Evolutionary conservation across 2,888 invertebrate species (phyloP), one percentile per base, ranked within the genome.

Genomic region (Yponomeuta malinellus): DNA sequence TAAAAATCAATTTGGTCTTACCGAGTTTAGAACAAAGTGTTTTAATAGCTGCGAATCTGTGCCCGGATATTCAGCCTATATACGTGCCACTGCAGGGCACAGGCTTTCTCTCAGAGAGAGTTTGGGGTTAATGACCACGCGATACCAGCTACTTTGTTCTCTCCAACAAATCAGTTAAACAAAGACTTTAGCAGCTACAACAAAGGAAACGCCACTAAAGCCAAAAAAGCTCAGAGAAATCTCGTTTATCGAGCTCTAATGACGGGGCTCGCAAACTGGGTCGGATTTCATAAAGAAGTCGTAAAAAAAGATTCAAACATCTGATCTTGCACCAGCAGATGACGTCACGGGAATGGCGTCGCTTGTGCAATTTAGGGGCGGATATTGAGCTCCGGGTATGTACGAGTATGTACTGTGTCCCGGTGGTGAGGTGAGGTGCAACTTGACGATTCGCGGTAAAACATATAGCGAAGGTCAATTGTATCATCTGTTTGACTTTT

Each of bases 251-350:
- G 12, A 59, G 15, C 52, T 15, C 52, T 59, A 59, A 59, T 59
- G 52, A 59, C 15, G 15, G 2, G 15, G 5, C 52, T 59, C 52
- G 5, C 3, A 15, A 59, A 15, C 52, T 59, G 15, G 52, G 52
- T 59, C 52, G 52, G 52, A 59, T 59, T 59, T 59, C 15, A 59
- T 59, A 59, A 59, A 59, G 52, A 59, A 59, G 52, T 59, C 52
- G 52, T 59, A 59, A 59, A 59, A 52, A 59, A 15, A 59, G 15
- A 59, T 12, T 15, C 52, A 59, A 15, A 15, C 15, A 59, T 15
- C 52, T 2, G 15, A 59, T 43, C 52, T 59, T 59, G 52, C 12
- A 59, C 52, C 52, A 15, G 52, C 52, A 8, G 52, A 15, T 59
- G 52, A 59, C 52, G 52, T 59, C 52, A 59, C 52, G 5, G 52